phyloP scores from a whole-genome alignment of 2,113 vertebrate species.

The Heterochromis multidens region DNA sequence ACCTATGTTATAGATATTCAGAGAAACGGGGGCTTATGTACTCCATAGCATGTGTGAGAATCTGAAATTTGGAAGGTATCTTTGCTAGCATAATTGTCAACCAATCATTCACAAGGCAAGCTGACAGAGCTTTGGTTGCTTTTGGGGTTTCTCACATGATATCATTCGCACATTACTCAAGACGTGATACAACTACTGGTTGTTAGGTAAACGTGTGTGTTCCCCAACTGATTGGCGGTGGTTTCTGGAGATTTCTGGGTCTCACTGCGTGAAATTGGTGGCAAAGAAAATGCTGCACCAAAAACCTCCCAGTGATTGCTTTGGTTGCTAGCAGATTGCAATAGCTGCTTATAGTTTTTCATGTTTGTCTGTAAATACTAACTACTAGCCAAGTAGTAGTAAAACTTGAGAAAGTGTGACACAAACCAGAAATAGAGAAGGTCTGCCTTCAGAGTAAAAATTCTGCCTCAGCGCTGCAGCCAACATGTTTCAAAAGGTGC shows the following conservation, averaged over 20 bases:
- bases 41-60: not conserved
- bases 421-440: not conserved
- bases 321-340: not conserved
- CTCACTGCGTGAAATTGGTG: too few relatives aligned
- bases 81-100: not conserved
- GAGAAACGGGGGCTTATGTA: not conserved
- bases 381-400: not conserved
- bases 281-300: not conserved
- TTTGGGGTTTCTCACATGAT: not conserved
- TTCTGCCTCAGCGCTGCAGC: not conserved
- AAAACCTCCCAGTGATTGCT: not conserved
- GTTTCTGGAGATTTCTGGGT: too few relatives aligned
- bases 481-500: not conserved
- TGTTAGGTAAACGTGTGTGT: not conserved
- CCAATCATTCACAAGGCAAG: not conserved
- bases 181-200: not conserved
- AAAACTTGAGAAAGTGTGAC: not conserved
- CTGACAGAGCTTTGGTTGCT: not conserved
- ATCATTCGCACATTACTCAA: not conserved
- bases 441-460: not conserved
- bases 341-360: not conserved
- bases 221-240: too few relatives aligned
- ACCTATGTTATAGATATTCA: not conserved
- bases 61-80: not conserved
- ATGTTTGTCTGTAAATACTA: not conserved